A percentile compares a stretch with the other conserved stretches of the same genome.
Conservation (phyloP, 2,797 vertebrate genomes). For the Rhinoraja longicauda region DNA sequence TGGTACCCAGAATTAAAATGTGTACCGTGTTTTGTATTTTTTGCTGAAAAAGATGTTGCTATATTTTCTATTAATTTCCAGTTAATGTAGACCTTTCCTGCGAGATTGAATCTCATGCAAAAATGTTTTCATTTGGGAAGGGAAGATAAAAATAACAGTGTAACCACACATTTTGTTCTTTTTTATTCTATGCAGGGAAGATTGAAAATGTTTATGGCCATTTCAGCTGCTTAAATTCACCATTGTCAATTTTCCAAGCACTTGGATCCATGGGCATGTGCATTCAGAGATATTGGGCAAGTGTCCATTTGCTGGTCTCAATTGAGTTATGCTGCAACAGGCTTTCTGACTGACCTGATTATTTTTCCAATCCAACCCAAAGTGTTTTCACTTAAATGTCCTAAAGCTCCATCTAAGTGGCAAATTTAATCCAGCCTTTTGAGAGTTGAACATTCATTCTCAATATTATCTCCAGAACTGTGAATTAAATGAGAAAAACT, state of each 20-base stretch:
- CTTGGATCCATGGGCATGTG: not conserved
- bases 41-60: not conserved
- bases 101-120: not conserved
- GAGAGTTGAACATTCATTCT: not conserved
- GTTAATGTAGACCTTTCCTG: not conserved
- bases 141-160: not conserved
- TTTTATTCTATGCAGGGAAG: not conserved
- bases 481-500: slow-evolving; percentile 14
- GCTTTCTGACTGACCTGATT: not conserved
- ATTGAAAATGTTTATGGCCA: not conserved
- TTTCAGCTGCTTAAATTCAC: not conserved
- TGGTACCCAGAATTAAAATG: not conserved
- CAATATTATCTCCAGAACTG: not conserved
- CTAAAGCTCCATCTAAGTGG: not conserved
- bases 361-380: not conserved
- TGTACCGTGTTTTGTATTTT: not conserved
- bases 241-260: not conserved
- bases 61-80: not conserved
- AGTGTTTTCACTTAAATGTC: not conserved
- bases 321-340: not conserved
- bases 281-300: not conserved
- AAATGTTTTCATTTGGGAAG: not conserved
- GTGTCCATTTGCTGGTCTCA: not conserved
- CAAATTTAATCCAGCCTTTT: not conserved
- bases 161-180: not conserved